Percentiles rank a stretch among this genome's conserved stretches.
These are phyloP conservation scores for Thaleichthys pacificus DNA, from an alignment of 2,797 vertebrate species.

Conservation along the genomic window DNA sequence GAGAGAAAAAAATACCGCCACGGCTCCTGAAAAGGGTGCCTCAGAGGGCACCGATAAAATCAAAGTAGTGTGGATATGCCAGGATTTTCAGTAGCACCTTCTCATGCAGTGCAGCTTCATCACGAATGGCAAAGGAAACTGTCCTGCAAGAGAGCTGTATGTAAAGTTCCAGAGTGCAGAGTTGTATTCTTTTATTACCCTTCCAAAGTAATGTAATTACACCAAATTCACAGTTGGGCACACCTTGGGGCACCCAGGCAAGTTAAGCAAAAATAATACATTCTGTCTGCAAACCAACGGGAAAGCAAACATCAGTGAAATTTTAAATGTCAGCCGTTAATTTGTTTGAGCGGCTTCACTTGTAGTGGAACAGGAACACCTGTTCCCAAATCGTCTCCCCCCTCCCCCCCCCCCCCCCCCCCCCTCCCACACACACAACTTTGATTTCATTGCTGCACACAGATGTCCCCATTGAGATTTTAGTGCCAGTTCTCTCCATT, in stretches of 20 bases:
- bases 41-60: conserved; percentile 27
- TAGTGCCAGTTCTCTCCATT: conserved; percentile 62
- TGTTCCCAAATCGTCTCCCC: conserved; percentile 61
- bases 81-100: conserved; percentile 22
- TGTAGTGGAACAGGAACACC: conserved; percentile 62
- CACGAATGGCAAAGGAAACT: conserved; percentile 31
- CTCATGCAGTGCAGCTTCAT: conserved; percentile 33
- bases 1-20: background rate
- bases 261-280: conserved; percentile 54
- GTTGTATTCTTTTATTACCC: conserved; percentile 37
- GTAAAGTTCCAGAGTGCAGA: conserved; percentile 14
- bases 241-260: conserved; percentile 36
- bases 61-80: conserved; percentile 15
- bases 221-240: conserved; percentile 40
- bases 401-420: conserved; percentile 11
- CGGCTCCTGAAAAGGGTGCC: background rate
- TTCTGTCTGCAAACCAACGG: conserved; percentile 40
- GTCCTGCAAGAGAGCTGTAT: conserved; percentile 28
- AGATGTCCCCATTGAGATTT: conserved; percentile 75
- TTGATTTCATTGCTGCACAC: conserved; percentile 65
- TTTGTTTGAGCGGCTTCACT: conserved; percentile 63
- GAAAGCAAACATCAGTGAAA: conserved; percentile 67
- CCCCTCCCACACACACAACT: conserved; percentile 15
- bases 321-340: conserved; percentile 68
- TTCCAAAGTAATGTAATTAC: conserved; percentile 49